Base-by-base conservation (phyloP, 2,113 vertebrate species). In the Dascyllus trimaculatus region DNA sequence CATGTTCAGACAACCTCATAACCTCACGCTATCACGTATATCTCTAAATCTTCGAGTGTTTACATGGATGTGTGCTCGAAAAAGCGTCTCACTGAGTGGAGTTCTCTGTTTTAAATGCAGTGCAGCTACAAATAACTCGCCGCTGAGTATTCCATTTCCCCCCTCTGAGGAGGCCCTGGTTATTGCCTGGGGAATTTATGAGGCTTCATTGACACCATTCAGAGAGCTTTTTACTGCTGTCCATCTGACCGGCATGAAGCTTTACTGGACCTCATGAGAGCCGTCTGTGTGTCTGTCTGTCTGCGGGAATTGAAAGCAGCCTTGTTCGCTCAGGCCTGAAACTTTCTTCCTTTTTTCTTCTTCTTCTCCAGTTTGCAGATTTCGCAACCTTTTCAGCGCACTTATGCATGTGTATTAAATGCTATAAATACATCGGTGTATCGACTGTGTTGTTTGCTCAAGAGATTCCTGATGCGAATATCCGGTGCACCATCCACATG, bases 201-300 rank as follows among this genome's bases (percentile, higher is more conserved):
- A 85, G 81, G 79, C 80, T 86, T 85, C 85, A 75, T 80, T 84
- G 58, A 79, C 77, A 65, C 78, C 82, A 75, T 91, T 86, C 84
- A 82, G 59, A 19, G 56, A 67, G 35, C 6, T 81, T 90, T 92
- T 92, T 88, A 89, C 84, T 72, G 85, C 76, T 13, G 35, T 79
- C 74, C 64, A 40, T 78, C 63, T 14, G 29, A 80, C 61, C 81
- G 72, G 68, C 40, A 8, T 40, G 46, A 66, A 43, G 61, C 68
- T 90, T 78, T 73, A 76, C 71, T 80, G 76, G 58, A 71, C 68
- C 65, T 79, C 65, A 35, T 32, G 75, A 83, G 76, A 81, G 79
- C 53, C n/a, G 19, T 69, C 78, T 69, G 62, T 65, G 13, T 59
- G 61, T 76, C 68, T 66, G 74, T 78, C 49, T 72, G 81, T 61